Percentiles rank a stretch among this genome's conserved stretches.
phyloP scores from a whole-genome alignment of 37 sponge, comb jelly and placozoan species.

The Spongia lamella region DNA sequence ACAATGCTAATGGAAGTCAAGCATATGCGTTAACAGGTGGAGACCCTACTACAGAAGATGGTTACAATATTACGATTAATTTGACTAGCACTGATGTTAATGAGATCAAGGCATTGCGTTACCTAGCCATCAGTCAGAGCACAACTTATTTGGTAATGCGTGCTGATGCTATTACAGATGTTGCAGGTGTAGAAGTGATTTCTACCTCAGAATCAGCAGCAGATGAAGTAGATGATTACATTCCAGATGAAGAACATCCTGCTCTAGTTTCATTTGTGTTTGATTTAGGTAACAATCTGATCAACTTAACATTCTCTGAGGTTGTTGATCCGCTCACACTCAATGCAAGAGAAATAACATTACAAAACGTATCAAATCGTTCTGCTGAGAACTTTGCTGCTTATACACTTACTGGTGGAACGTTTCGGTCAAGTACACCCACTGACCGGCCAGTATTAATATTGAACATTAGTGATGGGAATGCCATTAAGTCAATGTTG shows the following conservation, averaged over 20 bases:
- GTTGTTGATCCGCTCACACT: constrained; percentile 62
- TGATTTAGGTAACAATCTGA: constrained; percentile 59
- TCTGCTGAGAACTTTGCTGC: constrained; percentile 1
- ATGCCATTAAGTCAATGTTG: constrained; percentile 69
- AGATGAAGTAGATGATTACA: constrained; percentile 24
- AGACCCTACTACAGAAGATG: constrained; percentile 50
- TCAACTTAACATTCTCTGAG: constrained; percentile 74
- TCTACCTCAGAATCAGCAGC: constrained; percentile 60
- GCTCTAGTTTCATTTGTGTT: constrained; percentile 59
- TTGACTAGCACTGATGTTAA: constrained; percentile 68
- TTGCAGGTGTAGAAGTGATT: constrained; percentile 76
- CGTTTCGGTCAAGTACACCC: constrained; percentile 2
- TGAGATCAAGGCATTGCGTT: constrained; percentile 63
- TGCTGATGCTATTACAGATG: constrained; percentile 72
- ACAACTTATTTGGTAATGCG: constrained; percentile 64
- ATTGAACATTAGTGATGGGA: constrained; percentile 58
- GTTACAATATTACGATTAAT: constrained; percentile 69
- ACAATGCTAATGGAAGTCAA: background rate
- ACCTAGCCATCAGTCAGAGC: constrained; percentile 39
- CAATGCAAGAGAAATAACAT: constrained; percentile 33
- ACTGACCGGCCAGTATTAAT: constrained; percentile 28
- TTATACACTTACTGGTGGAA: constrained; percentile 45
- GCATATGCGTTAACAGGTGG: constrained; percentile 61
- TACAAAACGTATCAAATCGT: constrained; percentile 61
- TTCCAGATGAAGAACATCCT: constrained; percentile 56